Conservation (phyloP, 2,113 vertebrate genomes). For the Hassar affinis region DNA sequence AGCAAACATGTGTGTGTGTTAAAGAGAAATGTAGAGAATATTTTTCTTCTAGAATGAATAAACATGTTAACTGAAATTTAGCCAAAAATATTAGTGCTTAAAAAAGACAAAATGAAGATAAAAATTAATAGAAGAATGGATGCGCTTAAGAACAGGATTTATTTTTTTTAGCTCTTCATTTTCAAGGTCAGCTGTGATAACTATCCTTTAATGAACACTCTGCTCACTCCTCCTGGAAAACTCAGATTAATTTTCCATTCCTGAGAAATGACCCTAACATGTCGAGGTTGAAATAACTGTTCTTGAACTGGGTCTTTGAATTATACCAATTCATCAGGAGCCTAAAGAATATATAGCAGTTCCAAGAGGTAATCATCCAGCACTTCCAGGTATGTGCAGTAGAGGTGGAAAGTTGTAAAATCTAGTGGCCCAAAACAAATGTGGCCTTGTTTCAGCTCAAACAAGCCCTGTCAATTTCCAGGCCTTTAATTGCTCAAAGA, state of each 20-base stretch:
- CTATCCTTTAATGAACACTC: neutral
- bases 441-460: conserved; percentile 66
- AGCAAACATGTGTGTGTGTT: too few species aligned
- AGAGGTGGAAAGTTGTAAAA: neutral
- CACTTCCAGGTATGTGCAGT: conserved; percentile 40
- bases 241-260: neutral
- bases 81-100: neutral
- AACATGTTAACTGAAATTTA: neutral
- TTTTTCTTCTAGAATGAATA: neutral
- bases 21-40: neutral
- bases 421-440: neutral
- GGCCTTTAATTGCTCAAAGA: conserved; percentile 71
- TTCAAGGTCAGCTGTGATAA: neutral
- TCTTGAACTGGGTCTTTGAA: neutral
- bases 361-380: neutral
- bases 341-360: neutral
- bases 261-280: conserved; percentile 58
- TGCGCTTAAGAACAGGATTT: neutral
- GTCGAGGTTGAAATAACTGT: neutral
- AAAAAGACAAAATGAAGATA: neutral
- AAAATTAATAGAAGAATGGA: neutral
- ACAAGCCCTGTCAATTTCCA: conserved; percentile 70
- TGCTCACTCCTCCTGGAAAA: neutral
- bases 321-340: neutral
- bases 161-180: neutral